These are phyloP conservation scores for Gnathonemus longibarbis DNA, from an alignment of 2,113 vertebrate genomes.

Conservation along the genomic window DNA sequence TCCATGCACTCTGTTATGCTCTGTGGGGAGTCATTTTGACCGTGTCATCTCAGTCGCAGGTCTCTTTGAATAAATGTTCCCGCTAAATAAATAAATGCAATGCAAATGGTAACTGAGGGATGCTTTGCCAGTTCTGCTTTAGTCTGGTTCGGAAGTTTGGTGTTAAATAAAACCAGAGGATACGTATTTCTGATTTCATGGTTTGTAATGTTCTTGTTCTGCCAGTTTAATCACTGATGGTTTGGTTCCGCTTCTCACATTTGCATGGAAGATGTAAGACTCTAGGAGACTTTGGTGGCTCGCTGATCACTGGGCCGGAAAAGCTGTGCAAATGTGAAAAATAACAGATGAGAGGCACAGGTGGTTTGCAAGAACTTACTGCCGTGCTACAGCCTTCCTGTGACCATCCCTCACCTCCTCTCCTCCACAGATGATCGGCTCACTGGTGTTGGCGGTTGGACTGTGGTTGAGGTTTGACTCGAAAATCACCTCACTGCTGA, in stretches of 20 bases:
- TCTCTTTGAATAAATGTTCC: neutral
- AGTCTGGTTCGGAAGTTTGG: neutral
- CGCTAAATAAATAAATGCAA: neutral
- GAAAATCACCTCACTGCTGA: conserved; percentile 70
- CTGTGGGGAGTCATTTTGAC: neutral
- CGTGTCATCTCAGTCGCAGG: neutral
- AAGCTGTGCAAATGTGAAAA: neutral
- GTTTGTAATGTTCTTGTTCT: neutral
- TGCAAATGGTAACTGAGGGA: neutral
- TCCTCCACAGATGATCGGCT: conserved; percentile 72
- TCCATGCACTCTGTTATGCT: neutral
- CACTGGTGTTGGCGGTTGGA: conserved; percentile 82
- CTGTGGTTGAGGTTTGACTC: conserved; percentile 87
- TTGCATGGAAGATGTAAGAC: neutral
- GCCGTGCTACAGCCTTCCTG: neutral
- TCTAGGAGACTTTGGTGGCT: neutral
- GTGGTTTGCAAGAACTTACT: neutral
- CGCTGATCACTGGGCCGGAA: neutral
- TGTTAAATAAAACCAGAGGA: neutral
- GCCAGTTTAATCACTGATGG: neutral
- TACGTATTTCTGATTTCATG: neutral
- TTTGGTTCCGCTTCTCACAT: neutral
- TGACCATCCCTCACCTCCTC: neutral
- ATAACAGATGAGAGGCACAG: neutral
- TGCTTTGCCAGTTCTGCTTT: neutral